Percentiles rank a stretch among this genome's conserved stretches.
These are phyloP conservation scores for Rhyacophila evoluta DNA, from an alignment of 2,888 invertebrate genomes.

Conservation along the genomic window DNA sequence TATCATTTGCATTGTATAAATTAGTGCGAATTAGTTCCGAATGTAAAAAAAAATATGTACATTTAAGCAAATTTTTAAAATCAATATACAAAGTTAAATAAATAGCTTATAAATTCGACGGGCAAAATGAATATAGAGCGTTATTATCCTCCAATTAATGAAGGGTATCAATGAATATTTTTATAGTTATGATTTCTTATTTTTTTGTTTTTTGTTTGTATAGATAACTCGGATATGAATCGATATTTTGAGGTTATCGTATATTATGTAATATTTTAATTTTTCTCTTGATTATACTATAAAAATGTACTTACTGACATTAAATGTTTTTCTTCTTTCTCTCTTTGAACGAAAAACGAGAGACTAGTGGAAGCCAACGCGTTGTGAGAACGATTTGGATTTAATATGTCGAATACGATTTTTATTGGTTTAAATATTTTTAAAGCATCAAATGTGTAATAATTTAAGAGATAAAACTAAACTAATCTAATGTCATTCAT, in stretches of 20 bases:
- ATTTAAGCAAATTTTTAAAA: slow-evolving; percentile 12
- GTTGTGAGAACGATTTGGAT: not conserved
- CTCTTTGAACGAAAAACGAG: not conserved
- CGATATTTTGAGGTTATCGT: not conserved
- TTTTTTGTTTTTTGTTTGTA: not conserved
- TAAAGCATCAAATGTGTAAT: slow-evolving; percentile 13
- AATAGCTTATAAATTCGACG: slow-evolving; percentile 13
- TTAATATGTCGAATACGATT: not conserved
- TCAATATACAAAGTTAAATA: slow-evolving; percentile 12
- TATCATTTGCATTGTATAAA: slow-evolving; percentile 18
- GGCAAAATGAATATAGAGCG: not conserved
- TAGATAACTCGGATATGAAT: not conserved
- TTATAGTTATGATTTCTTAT: slow-evolving; percentile 6
- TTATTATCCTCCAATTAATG: not conserved
- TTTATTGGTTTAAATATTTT: not conserved
- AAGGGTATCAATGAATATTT: slow-evolving; percentile 7
- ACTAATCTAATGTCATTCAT: not conserved
- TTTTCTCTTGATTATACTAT: not conserved
- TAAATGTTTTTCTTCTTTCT: slow-evolving; percentile 10
- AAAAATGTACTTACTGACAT: slow-evolving; percentile 16
- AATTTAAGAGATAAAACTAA: not conserved
- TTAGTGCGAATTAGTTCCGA: slow-evolving; percentile 18
- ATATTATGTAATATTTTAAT: not conserved
- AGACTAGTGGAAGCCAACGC: not conserved
- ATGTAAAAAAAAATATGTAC: not conserved